Conservation (phyloP, 1,140 invertebrate genomes). For the Hestina assimilis region DNA sequence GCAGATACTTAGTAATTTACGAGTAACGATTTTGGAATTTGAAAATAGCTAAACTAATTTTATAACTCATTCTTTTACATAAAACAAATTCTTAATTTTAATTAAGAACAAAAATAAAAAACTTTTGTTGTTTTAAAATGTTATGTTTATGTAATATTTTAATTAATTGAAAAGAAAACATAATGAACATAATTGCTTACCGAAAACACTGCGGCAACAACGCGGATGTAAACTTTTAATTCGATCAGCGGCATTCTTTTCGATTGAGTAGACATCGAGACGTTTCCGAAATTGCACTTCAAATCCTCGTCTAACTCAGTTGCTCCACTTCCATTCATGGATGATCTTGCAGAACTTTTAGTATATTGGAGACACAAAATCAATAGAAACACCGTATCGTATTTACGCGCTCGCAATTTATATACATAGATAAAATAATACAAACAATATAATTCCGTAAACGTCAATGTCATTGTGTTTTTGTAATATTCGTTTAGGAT, state of each 20-base stretch:
- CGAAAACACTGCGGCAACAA: slow-evolving; percentile 64
- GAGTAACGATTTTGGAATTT: neutral
- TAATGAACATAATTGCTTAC: slow-evolving; percentile 26
- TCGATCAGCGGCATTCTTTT: slow-evolving; percentile 63
- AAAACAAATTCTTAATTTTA: too few relatives aligned
- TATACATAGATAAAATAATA: slow-evolving; percentile 14
- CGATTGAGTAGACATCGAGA: slow-evolving; percentile 60
- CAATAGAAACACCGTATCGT: slow-evolving; percentile 23
- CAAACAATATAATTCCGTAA: slow-evolving; percentile 7
- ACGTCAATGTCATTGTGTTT: slow-evolving; percentile 22
- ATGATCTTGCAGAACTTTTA: slow-evolving; percentile 10
- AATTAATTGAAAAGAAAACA: neutral
- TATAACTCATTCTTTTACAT: too few relatives aligned
- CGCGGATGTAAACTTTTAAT: slow-evolving; percentile 57
- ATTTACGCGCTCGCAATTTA: slow-evolving; percentile 26
- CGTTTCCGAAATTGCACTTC: slow-evolving; percentile 4
- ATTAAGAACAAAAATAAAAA: neutral
- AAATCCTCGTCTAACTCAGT: slow-evolving; percentile 6
- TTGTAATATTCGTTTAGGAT: slow-evolving; percentile 2
- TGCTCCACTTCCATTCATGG: slow-evolving; percentile 10
- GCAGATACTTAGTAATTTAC: neutral
- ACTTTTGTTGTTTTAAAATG: too few relatives aligned
- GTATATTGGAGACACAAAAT: slow-evolving; percentile 21
- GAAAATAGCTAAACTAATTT: too few relatives aligned
- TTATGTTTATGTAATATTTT: too few relatives aligned